These are phyloP conservation scores for Heterodera schachtii DNA, from an alignment of 1,140 invertebrate genomes.

Conservation along the genomic window DNA sequence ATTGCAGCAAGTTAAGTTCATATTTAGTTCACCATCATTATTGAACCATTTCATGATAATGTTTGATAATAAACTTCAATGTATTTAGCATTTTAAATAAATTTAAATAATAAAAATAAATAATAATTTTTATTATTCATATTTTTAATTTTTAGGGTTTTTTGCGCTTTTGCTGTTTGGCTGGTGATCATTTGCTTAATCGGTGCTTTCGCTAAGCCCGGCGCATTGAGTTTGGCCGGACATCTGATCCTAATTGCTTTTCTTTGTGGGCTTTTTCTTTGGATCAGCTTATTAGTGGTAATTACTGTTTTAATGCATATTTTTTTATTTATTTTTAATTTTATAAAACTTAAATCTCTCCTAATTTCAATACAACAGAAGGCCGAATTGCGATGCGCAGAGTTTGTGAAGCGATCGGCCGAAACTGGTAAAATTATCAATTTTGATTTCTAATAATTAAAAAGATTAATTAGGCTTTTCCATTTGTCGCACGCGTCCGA, in stretches of 20 bases:
- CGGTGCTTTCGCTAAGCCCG: conserved; percentile 12
- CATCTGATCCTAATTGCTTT: conserved; percentile 10
- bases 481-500: conserved; percentile 45
- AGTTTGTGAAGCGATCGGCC: conserved; percentile 53
- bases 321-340: not conserved
- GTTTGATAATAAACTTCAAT: too few relatives aligned
- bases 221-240: not conserved
- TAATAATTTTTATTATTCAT: not conserved
- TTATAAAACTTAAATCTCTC: not conserved
- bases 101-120: not conserved
- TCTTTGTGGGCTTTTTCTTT: conserved; percentile 10
- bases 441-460: not conserved
- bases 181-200: conserved; percentile 25
- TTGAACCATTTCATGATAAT: too few relatives aligned
- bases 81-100: too few relatives aligned
- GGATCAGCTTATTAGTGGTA: conserved; percentile 30
- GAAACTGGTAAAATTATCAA: conserved; percentile 32
- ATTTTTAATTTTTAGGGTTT: conserved; percentile 14
- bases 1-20: conserved; percentile 41
- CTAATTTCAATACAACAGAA: conserved; percentile 24
- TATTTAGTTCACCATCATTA: too few relatives aligned
- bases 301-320: not conserved
- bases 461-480: conserved; percentile 35
- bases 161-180: conserved; percentile 12
- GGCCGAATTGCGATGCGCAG: conserved; percentile 44